These are phyloP conservation scores for Saturnia pavonia DNA, from an alignment of 2,888 invertebrate species.

Conservation along the genomic window DNA sequence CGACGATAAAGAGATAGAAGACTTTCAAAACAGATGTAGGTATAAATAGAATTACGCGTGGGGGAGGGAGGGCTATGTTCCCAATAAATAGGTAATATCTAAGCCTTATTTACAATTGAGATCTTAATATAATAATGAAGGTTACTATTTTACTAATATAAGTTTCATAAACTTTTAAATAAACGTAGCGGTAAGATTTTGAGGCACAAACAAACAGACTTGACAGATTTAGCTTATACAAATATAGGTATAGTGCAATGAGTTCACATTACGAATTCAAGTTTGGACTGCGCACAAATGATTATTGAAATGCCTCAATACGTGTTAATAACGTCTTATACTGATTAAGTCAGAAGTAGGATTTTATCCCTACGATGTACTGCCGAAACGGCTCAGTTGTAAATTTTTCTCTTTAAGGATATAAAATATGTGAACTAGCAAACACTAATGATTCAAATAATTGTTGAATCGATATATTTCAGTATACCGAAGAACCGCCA, in stretches of 20 bases:
- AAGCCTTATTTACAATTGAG: slow-evolving; percentile 72
- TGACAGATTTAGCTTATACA: slow-evolving; percentile 22
- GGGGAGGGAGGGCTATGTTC: slow-evolving; percentile 17
- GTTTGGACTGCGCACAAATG: background rate
- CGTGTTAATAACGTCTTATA: slow-evolving; percentile 21
- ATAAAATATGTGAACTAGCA: too few species aligned
- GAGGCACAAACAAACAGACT: slow-evolving; percentile 8
- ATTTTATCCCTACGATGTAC: slow-evolving; percentile 20
- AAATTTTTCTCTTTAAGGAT: background rate
- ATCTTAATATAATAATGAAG: slow-evolving; percentile 58
- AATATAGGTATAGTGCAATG: too few species aligned
- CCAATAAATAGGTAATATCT: slow-evolving; percentile 25
- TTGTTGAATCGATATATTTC: too few species aligned
- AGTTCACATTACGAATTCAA: background rate
- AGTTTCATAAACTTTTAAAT: slow-evolving; percentile 64
- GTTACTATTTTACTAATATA: slow-evolving; percentile 43
- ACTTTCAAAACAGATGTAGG: background rate
- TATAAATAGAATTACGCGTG: slow-evolving; percentile 13
- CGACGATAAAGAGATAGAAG: background rate
- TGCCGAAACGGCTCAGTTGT: background rate
- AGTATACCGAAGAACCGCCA: too few species aligned
- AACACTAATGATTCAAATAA: too few species aligned
- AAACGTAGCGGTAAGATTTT: slow-evolving; percentile 33
- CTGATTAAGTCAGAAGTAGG: slow-evolving; percentile 64
- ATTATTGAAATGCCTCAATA: background rate